These are phyloP conservation scores for Ellobius talpinus DNA, from an alignment of 2,113 vertebrate genomes.

Conservation along the genomic window DNA sequence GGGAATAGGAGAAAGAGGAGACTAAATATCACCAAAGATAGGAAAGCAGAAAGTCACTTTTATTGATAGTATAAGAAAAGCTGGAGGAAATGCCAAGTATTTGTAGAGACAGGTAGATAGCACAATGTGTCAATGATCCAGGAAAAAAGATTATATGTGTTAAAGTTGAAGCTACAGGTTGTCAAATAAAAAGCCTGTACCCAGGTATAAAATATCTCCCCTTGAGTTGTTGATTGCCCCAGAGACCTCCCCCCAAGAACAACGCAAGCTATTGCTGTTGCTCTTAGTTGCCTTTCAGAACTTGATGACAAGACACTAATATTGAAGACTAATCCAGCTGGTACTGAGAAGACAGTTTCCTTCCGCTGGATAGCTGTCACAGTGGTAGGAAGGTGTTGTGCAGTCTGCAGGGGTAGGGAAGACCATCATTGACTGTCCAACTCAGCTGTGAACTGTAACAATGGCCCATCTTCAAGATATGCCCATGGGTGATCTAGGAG, in stretches of 20 bases:
- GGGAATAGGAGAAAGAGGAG: background rate
- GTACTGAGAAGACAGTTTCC: background rate
- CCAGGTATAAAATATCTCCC: background rate
- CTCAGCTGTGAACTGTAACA: background rate
- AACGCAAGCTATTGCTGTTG: background rate
- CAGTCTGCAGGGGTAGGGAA: background rate
- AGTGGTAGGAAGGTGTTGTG: background rate
- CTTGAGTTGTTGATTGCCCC: background rate
- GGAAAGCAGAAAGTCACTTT: background rate
- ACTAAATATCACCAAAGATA: slow-evolving; percentile 13
- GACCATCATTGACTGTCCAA: background rate
- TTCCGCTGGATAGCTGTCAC: background rate
- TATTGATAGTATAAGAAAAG: background rate
- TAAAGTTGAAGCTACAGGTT: background rate
- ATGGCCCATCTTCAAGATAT: background rate
- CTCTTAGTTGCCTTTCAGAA: background rate
- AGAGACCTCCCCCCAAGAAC: background rate
- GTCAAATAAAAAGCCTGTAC: background rate
- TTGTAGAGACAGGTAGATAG: slow-evolving; percentile 29
- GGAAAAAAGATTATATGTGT: background rate
- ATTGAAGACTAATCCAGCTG: background rate
- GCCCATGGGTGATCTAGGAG: background rate
- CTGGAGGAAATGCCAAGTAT: slow-evolving; percentile 14
- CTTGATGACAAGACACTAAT: background rate
- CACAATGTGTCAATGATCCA: slow-evolving; percentile 34